Percentiles rank a stretch among this genome's conserved stretches.
Conservation (phyloP, 2,113 vertebrate species). For the Cariama cristata region DNA sequence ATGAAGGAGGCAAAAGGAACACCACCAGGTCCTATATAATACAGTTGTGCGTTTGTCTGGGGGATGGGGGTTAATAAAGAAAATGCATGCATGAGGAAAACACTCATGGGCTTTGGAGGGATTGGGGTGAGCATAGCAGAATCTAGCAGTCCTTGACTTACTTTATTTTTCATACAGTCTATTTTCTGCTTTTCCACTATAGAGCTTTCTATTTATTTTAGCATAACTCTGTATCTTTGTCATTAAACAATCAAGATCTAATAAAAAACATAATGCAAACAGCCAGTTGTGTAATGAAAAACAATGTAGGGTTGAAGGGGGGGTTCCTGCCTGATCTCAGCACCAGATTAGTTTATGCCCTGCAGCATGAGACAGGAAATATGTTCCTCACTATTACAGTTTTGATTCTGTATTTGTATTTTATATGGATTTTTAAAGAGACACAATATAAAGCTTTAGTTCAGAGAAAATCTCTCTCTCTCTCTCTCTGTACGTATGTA, state of each 20-base stretch:
- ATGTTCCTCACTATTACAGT: not conserved
- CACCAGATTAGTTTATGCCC: slow-evolving; percentile 56
- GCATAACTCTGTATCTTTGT: slow-evolving; percentile 37
- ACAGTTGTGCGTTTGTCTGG: not conserved
- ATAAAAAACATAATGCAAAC: slow-evolving; percentile 55
- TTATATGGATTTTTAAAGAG: slow-evolving; percentile 35
- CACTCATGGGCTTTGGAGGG: not conserved
- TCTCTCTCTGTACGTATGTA: not conserved
- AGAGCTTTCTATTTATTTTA: slow-evolving; percentile 51
- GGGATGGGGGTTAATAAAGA: not conserved
- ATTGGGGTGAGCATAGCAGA: not conserved
- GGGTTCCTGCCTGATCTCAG: slow-evolving; percentile 34
- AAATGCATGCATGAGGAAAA: not conserved
- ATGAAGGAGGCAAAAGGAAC: slow-evolving; percentile 1
- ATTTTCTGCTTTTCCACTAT: not conserved
- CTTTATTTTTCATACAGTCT: slow-evolving; percentile 1
- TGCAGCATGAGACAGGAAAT: slow-evolving; percentile 32
- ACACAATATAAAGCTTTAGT: not conserved
- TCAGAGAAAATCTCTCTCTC: not conserved
- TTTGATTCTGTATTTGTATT: slow-evolving; percentile 25
- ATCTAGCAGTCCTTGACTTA: not conserved
- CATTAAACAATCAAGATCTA: slow-evolving; percentile 63
- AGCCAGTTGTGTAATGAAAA: slow-evolving; percentile 60
- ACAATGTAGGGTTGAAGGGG: slow-evolving; percentile 18
- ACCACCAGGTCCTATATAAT: not conserved